Evolutionary conservation across 2,888 invertebrate species (phyloP).

Genomic region (Brachylomia viminalis): DNA sequence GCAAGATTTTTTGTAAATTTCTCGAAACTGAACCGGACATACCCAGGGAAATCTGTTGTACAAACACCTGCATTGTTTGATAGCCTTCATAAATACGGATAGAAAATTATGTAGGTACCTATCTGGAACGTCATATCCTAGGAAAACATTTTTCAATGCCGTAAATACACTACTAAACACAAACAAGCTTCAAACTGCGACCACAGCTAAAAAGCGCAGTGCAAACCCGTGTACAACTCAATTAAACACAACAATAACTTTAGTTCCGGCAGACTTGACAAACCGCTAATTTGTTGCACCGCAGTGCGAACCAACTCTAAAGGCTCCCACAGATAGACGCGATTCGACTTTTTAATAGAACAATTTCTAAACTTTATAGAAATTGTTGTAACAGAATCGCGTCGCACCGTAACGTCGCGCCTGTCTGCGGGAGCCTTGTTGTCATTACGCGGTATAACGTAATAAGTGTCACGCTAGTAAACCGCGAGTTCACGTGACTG

Average conservation of each 20-base stretch:
- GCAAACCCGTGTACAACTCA: slow-evolving; percentile 15
- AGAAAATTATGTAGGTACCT: too few species aligned
- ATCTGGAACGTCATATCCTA: neutral
- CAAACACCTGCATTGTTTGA: neutral
- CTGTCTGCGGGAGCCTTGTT: neutral
- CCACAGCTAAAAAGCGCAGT: slow-evolving; percentile 18
- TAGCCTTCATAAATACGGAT: neutral
- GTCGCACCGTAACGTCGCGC: neutral
- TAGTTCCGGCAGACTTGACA: neutral
- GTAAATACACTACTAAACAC: slow-evolving; percentile 6
- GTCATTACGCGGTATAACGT: slow-evolving; percentile 7
- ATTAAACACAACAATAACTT: slow-evolving; percentile 38
- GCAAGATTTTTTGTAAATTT: neutral
- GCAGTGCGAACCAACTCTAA: slow-evolving; percentile 18
- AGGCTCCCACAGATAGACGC: neutral
- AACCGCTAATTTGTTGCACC: slow-evolving; percentile 32
- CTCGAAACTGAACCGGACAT: neutral
- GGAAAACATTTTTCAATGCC: neutral
- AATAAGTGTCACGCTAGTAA: slow-evolving; percentile 35
- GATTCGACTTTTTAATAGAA: neutral
- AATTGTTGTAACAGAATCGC: neutral
- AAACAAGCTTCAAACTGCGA: slow-evolving; percentile 5
- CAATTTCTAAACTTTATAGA: neutral
- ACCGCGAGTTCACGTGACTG: slow-evolving; percentile 30
- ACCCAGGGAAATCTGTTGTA: neutral